Base-by-base conservation (phyloP, 1,140 invertebrate species). In the Matsumurasca onukii region DNA sequence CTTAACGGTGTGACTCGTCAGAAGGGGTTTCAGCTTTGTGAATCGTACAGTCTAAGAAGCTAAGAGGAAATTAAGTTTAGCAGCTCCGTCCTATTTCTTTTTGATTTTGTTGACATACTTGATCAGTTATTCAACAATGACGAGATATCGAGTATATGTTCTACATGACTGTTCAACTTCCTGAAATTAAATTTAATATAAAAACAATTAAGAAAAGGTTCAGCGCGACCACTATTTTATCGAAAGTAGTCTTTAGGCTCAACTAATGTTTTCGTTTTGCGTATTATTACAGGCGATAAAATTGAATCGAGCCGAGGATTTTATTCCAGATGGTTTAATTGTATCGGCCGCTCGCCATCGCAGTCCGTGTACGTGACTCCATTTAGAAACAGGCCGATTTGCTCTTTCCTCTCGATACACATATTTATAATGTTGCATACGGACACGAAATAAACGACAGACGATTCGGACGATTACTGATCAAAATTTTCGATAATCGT, bases 401-500 rank as follows among this genome's bases (percentile, higher is more conserved):
- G 22, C 62, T 27, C 17, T 22, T 27, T 27, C 48, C 39, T 65
- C 48, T 45, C 39, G 55, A 59, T 45, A 65, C 45, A 39, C 31
- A 65, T 45, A 65, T 65, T 65, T 65, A 65, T 65, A 65, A 65
- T n/a, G 5, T 45, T 48, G 15, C 24, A 48, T 65, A 65, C 39
- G 34, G 45, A 27, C 31, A 65, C 62, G 62, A 65, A 65, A 65
- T 45, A 45, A 59, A 22, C 55, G 55, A 27, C 55, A 59, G 55
- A 27, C 55, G 55, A 59, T 45, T 63, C 30, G 30, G 39, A 25
- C 62, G 62, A 65, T 65, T 65, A 65, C 62, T 20, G 62, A 65
- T 65, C 62, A 27, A 39, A 31, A 45, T 65, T 45, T 65, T 39
- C 39, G 62, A 65, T 65, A 65, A 65, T 65, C 62, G 62, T 65